These are phyloP conservation scores for Coboldia fuscipes DNA, from an alignment of 1,140 invertebrate genomes.

Conservation along the genomic window DNA sequence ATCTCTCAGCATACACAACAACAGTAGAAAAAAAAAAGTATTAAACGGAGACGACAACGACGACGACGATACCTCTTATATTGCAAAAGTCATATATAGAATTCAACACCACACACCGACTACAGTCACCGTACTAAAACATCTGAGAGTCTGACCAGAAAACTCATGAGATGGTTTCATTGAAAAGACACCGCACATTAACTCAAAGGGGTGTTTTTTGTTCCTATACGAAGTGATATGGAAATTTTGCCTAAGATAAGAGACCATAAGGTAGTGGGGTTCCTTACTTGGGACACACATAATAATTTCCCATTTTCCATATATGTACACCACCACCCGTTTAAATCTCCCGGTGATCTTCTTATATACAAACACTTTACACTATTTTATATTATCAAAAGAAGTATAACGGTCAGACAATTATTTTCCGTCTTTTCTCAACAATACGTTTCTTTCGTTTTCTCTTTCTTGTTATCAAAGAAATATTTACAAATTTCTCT, in stretches of 20 bases:
- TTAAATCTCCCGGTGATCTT: too few relatives aligned
- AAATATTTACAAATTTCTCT: neutral
- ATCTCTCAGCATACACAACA: neutral
- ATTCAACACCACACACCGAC: too few relatives aligned
- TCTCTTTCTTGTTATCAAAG: too few relatives aligned
- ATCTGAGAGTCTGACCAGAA: too few relatives aligned
- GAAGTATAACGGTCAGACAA: too few relatives aligned
- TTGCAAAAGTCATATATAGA: too few relatives aligned
- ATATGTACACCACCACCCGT: neutral
- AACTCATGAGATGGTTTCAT: too few relatives aligned
- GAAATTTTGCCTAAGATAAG: constrained; percentile 1
- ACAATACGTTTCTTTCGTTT: constrained; percentile 3
- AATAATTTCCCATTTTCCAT: too few relatives aligned
- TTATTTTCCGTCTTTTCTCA: neutral
- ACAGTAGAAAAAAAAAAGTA: neutral
- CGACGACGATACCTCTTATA: neutral
- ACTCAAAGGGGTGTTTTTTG: constrained; percentile 1
- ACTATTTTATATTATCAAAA: too few relatives aligned
- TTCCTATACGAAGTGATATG: neutral
- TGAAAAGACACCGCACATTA: constrained; percentile 1
- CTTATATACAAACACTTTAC: too few relatives aligned
- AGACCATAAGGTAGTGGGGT: constrained; percentile 4
- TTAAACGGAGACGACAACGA: neutral
- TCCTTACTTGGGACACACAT: constrained; percentile 5
- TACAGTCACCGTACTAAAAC: too few relatives aligned